Base-by-base conservation (phyloP, 2,888 invertebrate species). In the Leptogaster cylindrica region DNA sequence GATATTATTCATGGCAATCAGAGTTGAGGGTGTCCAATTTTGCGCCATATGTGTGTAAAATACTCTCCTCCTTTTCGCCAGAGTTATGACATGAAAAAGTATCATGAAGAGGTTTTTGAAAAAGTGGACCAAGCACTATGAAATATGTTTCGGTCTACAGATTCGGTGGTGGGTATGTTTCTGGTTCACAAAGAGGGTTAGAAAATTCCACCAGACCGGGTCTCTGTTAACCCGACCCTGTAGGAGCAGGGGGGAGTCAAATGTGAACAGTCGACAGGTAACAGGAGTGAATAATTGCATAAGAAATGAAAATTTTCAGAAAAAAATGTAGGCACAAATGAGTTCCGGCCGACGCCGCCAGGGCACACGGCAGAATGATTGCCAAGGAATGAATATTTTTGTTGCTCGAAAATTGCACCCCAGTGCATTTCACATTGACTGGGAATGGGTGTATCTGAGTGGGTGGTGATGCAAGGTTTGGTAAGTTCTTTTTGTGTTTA, bases 71-170 rank as follows among this genome's bases (percentile, higher is more conserved):
- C 28, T 58, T 44, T 18, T 44, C 44, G 27, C 61, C 41, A 41
- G 20, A 61, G 28, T 61, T 61, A 61, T 61, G 61, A 61, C 61
- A 44, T 61, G 41, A 41, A 61, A 44, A 44, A 44, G 61, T 61
- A 28, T 61, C 20, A 61, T 61, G 44, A 61, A 61, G 61, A 61
- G 61, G 61, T 44, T 44, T n/a, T n/a, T 61, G 61, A 44, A 61
- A 61, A 61, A 61, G 61, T 61, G 61, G 61, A 61, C 61, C 61
- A 61, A 61, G 61, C 36, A 61, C 61, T 44, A 61, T 61, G 61
- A 61, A 61, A 61, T 61, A 61, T 61, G 61, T 27, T 61, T 61
- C 61, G 44, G 61, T 61, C 61, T 61, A 61, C 44, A 28, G 61
- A 44, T 61, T 61, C 61, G 61, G 44, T 20, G 61, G 44, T 20